Evolutionary conservation across 1,140 invertebrate species (phyloP).

Genomic region (Pseudomyrmex sp.): DNA sequence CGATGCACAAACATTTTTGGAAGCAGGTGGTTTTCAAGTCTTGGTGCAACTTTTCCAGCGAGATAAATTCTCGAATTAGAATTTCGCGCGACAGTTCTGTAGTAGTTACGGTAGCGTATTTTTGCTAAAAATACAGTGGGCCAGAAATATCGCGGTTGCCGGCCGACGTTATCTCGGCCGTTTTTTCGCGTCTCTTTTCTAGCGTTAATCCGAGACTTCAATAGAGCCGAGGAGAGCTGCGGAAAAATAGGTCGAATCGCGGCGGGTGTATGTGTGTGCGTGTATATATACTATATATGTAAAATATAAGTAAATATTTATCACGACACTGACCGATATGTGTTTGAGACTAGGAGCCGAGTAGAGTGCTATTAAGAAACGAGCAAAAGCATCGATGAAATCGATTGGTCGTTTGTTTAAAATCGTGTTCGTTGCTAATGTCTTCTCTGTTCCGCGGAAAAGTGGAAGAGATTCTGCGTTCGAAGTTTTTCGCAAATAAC

Average conservation of each 20-base stretch:
- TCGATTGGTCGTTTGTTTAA: conserved; percentile 25
- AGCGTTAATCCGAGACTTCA: conserved; percentile 13
- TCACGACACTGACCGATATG: not conserved
- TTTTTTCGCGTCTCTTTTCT: not conserved
- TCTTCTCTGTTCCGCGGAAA: not conserved
- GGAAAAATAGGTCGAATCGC: conserved; percentile 35
- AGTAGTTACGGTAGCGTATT: not conserved
- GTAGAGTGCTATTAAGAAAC: conserved; percentile 20
- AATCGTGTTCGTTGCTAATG: not conserved
- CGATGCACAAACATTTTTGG: not conserved
- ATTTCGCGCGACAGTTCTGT: not conserved
- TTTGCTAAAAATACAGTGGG: not conserved
- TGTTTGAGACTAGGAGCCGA: not conserved
- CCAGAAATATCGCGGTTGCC: conserved; percentile 37
- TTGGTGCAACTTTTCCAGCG: not conserved
- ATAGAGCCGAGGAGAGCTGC: not conserved
- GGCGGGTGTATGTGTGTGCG: too few relatives aligned
- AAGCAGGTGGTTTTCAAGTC: conserved; percentile 2
- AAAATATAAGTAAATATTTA: not conserved
- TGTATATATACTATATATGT: too few relatives aligned
- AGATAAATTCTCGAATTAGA: not conserved
- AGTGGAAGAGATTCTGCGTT: not conserved
- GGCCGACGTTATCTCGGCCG: conserved; percentile 2
- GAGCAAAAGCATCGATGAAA: conserved; percentile 7
- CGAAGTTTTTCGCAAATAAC: too few relatives aligned